Percentiles rank a stretch among this genome's conserved stretches.
Conservation (phyloP, 2,113 vertebrate genomes). For the Datnioides undecimradiatus region DNA sequence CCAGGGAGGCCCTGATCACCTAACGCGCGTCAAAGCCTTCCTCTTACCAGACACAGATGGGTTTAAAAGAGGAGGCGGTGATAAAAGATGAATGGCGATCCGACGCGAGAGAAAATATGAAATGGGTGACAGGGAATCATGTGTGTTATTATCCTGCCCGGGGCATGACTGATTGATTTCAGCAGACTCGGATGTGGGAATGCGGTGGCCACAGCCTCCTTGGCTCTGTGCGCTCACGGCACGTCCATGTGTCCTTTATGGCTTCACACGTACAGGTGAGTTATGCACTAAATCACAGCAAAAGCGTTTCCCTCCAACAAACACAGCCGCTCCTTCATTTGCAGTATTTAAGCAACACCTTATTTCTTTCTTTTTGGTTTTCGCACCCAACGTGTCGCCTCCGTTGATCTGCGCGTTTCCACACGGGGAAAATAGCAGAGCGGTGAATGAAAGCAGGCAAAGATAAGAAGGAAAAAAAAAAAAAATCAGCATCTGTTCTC, state of each 20-base stretch:
- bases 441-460: not conserved
- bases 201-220: not conserved
- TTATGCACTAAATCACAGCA: not conserved
- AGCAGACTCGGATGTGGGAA: not conserved
- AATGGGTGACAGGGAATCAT: not conserved
- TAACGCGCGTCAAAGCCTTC: not conserved
- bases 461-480: not conserved
- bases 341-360: not conserved
- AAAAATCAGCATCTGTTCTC: conserved; percentile 16
- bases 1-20: conserved; percentile 10
- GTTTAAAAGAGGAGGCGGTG: not conserved
- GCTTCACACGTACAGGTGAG: not conserved
- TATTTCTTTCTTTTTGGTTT: not conserved
- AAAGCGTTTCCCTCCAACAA: not conserved
- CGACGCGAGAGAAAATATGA: not conserved
- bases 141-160: conserved; percentile 6
- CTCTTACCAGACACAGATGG: not conserved
- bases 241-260: conserved; percentile 25
- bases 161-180: conserved; percentile 1
- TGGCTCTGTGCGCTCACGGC: conserved; percentile 23
- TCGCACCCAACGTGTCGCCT: not conserved
- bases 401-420: not conserved
- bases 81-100: not conserved
- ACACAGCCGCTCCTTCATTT: not conserved
- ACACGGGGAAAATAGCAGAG: not conserved